Conservation (phyloP, 2,113 vertebrate genomes). For the Miniopterus natalensis region DNA sequence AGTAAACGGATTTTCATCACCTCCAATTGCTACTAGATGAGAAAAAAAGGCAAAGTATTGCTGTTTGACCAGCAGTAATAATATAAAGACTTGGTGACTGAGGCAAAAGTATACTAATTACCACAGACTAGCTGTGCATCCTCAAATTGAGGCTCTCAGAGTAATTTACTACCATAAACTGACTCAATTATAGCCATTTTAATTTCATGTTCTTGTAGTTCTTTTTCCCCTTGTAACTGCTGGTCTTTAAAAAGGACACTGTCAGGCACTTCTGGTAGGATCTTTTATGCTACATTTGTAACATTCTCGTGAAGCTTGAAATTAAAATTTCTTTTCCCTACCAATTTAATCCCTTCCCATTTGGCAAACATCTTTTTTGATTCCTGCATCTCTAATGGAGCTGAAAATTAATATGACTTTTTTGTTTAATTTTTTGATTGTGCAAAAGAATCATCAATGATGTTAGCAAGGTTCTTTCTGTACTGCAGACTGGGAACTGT, state of each 20-base stretch:
- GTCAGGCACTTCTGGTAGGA: constrained; percentile 10
- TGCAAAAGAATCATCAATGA: constrained; percentile 55
- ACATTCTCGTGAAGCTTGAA: constrained; percentile 84
- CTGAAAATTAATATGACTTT: constrained; percentile 85
- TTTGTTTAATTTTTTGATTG: constrained; percentile 78
- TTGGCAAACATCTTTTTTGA: constrained; percentile 80
- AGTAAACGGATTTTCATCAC: constrained; percentile 44
- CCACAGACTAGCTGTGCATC: background rate
- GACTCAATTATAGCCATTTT: constrained; percentile 41
- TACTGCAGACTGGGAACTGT: background rate
- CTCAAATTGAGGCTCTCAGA: constrained; percentile 46
- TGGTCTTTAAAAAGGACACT: constrained; percentile 63
- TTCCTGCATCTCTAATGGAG: constrained; percentile 82
- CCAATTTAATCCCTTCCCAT: constrained; percentile 78
- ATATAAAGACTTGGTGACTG: background rate
- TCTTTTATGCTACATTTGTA: constrained; percentile 69
- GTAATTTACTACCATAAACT: constrained; percentile 32
- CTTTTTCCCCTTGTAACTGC: background rate
- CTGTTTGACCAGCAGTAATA: background rate
- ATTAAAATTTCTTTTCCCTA: constrained; percentile 81
- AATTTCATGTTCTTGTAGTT: constrained; percentile 20
- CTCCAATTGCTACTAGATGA: background rate
- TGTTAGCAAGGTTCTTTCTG: constrained; percentile 52
- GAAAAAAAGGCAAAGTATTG: background rate
- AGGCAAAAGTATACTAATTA: constrained; percentile 47